These are phyloP conservation scores for Drosophila mimica DNA, from an alignment of 2,888 invertebrate genomes.

Conservation along the genomic window DNA sequence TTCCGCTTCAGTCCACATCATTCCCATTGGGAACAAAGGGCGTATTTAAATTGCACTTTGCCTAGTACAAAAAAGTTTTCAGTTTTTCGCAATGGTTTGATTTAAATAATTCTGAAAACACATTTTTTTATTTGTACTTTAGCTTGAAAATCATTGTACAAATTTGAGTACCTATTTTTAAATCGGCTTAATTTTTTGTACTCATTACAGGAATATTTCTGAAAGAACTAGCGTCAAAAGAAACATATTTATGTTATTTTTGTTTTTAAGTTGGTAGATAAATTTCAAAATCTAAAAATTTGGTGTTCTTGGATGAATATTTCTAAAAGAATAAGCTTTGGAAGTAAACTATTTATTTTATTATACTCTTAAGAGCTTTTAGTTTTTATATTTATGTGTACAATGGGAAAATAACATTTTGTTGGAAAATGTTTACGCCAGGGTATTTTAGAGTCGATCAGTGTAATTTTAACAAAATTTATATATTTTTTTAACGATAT, in stretches of 20 bases:
- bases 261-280: not conserved
- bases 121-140: not conserved
- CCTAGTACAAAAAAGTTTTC: not conserved
- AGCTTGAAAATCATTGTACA: not conserved
- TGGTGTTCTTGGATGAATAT: not conserved
- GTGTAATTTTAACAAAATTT: not conserved
- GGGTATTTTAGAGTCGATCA: conserved; percentile 36
- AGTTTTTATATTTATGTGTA: too few relatives aligned
- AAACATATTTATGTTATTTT: not conserved
- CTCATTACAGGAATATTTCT: not conserved
- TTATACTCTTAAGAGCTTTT: too few relatives aligned
- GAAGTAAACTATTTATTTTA: too few relatives aligned
- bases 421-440: accelerated
- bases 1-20: conserved; percentile 19
- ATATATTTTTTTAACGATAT: conserved; percentile 38
- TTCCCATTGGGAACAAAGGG: conserved; percentile 12
- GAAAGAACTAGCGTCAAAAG: not conserved
- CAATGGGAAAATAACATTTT: too few relatives aligned
- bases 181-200: not conserved
- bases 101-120: not conserved
- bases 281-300: not conserved
- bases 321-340: too few relatives aligned
- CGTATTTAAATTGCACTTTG: conserved; percentile 12
- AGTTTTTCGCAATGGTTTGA: not conserved
- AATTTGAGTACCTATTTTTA: not conserved